Conservation (phyloP, 2,888 invertebrate species). For the Eupithecia exiguata region DNA sequence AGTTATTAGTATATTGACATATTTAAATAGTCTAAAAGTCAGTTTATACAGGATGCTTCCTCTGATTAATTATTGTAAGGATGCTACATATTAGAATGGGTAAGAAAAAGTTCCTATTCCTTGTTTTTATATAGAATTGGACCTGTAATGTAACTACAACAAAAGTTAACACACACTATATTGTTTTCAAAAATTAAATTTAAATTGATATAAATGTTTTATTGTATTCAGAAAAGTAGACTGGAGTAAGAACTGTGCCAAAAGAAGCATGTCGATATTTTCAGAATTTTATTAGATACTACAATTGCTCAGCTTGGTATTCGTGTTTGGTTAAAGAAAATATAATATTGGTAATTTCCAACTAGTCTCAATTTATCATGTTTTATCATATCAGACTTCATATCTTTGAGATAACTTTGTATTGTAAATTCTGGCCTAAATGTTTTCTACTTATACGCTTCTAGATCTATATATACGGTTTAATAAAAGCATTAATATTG, state of each 20-base stretch:
- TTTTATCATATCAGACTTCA: constrained; percentile 40
- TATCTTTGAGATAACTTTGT: constrained; percentile 37
- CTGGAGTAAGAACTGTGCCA: constrained; percentile 34
- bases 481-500: constrained; percentile 42
- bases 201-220: neutral
- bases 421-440: constrained; percentile 37
- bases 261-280: constrained; percentile 37
- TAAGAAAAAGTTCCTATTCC: neutral
- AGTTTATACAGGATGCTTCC: neutral
- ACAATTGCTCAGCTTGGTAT: constrained; percentile 22
- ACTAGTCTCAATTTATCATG: constrained; percentile 8
- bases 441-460: constrained; percentile 35
- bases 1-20: neutral
- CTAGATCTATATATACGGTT: constrained; percentile 40
- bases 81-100: neutral
- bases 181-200: too few relatives aligned
- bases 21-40: constrained; percentile 19
- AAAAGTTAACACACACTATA: neutral
- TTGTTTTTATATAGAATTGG: neutral
- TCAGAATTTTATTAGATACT: constrained; percentile 25
- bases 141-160: neutral
- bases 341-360: neutral
- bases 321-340: constrained; percentile 19
- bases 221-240: neutral
- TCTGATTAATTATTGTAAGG: neutral